Evolutionary conservation across 2,888 invertebrate genomes (phyloP).

Genomic region (Branchellion lobata): DNA sequence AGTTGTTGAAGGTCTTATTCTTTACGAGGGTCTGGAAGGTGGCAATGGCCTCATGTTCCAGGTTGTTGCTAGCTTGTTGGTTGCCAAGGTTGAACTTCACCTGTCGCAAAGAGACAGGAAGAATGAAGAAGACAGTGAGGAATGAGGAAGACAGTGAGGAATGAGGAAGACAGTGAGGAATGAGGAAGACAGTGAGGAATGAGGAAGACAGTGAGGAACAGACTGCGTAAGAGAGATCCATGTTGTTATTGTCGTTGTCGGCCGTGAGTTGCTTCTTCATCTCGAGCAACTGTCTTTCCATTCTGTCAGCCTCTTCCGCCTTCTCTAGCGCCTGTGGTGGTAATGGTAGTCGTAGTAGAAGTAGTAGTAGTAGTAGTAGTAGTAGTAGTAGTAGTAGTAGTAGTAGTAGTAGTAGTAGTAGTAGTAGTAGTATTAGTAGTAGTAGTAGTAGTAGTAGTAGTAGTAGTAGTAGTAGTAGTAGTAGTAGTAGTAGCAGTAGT

Average conservation of each 20-base stretch:
- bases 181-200: neutral
- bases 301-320: constrained; percentile 91
- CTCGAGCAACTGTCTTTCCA: constrained; percentile 84
- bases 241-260: constrained; percentile 80
- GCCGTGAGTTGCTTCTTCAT: constrained; percentile 84
- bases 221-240: constrained; percentile 92
- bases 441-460: constrained; percentile 9
- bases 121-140: neutral
- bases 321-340: constrained; percentile 74
- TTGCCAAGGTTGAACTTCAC: constrained; percentile 92
- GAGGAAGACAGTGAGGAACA: no score
- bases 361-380: constrained; percentile 40
- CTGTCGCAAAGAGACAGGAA: constrained; percentile 65
- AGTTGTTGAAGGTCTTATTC: constrained; percentile 89
- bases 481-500: constrained; percentile 34
- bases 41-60: constrained; percentile 91
- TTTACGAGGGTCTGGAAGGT: constrained; percentile 87
- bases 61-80: constrained; percentile 88
- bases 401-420: constrained; percentile 38
- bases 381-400: constrained; percentile 39
- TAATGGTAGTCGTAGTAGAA: constrained; percentile 29
- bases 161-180: neutral
- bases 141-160: neutral
- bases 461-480: constrained; percentile 40
- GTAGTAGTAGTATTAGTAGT: constrained; percentile 36